These are phyloP conservation scores for Proterorhinus semilunaris DNA, from an alignment of 2,113 vertebrate genomes.

Conservation along the genomic window DNA sequence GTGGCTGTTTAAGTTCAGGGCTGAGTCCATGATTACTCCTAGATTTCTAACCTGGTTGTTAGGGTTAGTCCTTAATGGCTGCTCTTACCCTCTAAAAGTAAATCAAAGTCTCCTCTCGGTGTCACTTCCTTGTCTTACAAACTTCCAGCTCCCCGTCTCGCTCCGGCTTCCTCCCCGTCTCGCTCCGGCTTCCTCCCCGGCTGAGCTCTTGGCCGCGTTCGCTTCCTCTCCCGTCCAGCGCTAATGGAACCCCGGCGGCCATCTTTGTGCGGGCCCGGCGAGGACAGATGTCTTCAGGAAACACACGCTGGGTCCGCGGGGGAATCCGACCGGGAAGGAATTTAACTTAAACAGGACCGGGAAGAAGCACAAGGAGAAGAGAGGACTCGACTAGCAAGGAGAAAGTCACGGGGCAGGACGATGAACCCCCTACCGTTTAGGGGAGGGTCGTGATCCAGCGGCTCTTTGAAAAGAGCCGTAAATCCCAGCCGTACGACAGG, in stretches of 20 bases:
- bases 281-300: neutral
- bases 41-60: no score
- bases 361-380: neutral
- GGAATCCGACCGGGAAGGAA: neutral
- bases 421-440: no score
- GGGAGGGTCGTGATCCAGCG: no score
- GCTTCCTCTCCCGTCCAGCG: conserved; percentile 3
- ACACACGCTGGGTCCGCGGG: neutral
- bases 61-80: no score
- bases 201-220: neutral
- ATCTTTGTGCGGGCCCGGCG: neutral
- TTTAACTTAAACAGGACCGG: neutral
- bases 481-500: no score
- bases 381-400: neutral
- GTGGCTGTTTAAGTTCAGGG: no score
- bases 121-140: neutral
- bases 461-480: no score
- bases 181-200: neutral
- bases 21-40: no score
- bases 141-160: neutral
- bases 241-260: conserved; percentile 7
- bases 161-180: neutral
- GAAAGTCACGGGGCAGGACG: no score
- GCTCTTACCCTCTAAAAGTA: no score
- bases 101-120: no score